Conservation (phyloP, 2,888 invertebrate genomes). For the Poecilobothrus nobilitatus region DNA sequence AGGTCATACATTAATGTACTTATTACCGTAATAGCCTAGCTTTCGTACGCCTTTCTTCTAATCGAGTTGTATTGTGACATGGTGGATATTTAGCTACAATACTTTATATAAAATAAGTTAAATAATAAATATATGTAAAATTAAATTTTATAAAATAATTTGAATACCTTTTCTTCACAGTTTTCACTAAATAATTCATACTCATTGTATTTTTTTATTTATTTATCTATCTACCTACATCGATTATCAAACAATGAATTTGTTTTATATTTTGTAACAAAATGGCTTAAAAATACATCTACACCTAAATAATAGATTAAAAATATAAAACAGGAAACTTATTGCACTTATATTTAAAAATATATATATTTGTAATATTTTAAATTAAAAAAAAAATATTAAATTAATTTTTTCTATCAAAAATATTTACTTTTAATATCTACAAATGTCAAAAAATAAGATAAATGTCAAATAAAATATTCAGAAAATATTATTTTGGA, state of each 20-base stretch:
- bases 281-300: neutral
- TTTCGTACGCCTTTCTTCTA: constrained; percentile 65
- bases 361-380: too few species aligned
- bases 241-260: neutral
- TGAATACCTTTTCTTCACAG: constrained; percentile 48
- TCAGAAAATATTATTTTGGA: neutral
- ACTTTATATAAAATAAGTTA: constrained; percentile 28
- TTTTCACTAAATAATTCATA: constrained; percentile 43
- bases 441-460: neutral
- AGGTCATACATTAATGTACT: neutral
- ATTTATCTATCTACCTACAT: neutral
- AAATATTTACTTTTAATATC: neutral
- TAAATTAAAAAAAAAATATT: neutral
- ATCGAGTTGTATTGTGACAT: constrained; percentile 61
- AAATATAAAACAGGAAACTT: neutral
- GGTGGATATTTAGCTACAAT: constrained; percentile 67
- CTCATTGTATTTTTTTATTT: neutral
- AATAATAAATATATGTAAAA: neutral
- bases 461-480: neutral
- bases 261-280: neutral
- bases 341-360: neutral
- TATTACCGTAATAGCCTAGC: constrained; percentile 38
- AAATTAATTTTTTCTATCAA: neutral
- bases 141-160: neutral
- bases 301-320: neutral